phyloP scores from a whole-genome alignment of 2,888 invertebrate species.

The Apamea sordens region DNA sequence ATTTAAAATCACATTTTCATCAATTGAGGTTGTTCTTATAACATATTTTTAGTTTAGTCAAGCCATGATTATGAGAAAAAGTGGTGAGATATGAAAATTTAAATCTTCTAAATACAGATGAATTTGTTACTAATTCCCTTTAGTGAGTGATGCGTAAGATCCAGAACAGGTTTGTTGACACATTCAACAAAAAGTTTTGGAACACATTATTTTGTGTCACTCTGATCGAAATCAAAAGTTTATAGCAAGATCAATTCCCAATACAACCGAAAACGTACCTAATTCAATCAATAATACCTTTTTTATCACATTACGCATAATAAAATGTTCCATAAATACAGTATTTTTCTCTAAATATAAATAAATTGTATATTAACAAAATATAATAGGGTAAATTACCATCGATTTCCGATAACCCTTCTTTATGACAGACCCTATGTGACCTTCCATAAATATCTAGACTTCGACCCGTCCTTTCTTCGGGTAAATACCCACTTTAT shows the following conservation, averaged over 20 bases:
- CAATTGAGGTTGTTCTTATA: not conserved
- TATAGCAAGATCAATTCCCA: not conserved
- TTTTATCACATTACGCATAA: not conserved
- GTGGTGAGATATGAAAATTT: not conserved
- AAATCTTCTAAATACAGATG: not conserved
- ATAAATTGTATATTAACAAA: slow-evolving; percentile 36
- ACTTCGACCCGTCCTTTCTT: slow-evolving; percentile 15
- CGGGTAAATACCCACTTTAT: slow-evolving; percentile 51
- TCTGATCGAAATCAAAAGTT: not conserved
- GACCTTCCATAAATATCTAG: slow-evolving; percentile 55
- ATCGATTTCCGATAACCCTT: slow-evolving; percentile 53
- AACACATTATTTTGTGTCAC: not conserved
- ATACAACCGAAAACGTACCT: not conserved
- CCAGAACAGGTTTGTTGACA: not conserved
- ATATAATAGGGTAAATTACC: slow-evolving; percentile 27
- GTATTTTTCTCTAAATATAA: slow-evolving; percentile 40
- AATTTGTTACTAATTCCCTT: not conserved
- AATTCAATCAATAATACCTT: not conserved
- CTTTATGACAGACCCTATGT: slow-evolving; percentile 42
- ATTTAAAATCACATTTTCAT: not conserved
- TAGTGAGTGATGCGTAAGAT: not conserved
- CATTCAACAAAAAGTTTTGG: not conserved
- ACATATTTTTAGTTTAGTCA: not conserved
- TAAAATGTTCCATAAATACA: slow-evolving; percentile 34
- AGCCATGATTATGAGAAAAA: too few relatives aligned